Conservation (phyloP, 2,888 invertebrate genomes). For the Drosophila lutescens region DNA sequence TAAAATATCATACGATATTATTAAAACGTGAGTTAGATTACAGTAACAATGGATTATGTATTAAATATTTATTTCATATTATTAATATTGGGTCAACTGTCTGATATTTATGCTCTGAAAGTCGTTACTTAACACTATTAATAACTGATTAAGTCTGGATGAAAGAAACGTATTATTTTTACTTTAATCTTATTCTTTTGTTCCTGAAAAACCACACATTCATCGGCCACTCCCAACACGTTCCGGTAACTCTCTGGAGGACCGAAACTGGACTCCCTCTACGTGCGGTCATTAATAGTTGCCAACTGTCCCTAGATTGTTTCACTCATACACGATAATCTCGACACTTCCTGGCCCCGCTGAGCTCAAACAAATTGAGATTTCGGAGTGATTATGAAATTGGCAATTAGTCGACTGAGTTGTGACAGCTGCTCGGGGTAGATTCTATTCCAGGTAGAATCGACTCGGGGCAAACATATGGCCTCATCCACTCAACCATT, state of each 20-base stretch:
- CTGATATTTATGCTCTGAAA: no score
- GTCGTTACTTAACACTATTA: no score
- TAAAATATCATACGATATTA: not conserved
- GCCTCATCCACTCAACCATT: conserved; percentile 6
- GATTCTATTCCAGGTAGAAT: conserved; percentile 15
- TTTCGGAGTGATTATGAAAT: conserved; percentile 28
- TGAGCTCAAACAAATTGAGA: conserved; percentile 13
- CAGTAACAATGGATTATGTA: no score
- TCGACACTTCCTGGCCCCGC: conserved; percentile 11
- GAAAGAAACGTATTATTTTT: no score
- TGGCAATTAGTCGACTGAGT: conserved; percentile 23
- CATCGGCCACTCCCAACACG: conserved; percentile 3
- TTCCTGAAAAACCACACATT: not conserved
- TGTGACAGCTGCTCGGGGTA: conserved; percentile 23
- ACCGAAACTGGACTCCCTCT: not conserved
- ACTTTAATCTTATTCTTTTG: no score
- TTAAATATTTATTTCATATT: no score
- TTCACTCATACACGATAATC: conserved; percentile 14
- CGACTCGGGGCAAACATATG: conserved; percentile 11
- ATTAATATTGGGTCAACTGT: no score
- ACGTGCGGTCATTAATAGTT: conserved; percentile 56
- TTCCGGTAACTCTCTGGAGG: not conserved
- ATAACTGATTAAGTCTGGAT: no score
- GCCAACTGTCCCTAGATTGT: conserved; percentile 28
- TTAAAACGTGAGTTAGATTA: not conserved